phyloP scores from a whole-genome alignment of 2,888 invertebrate genomes.

The Ephialtes manifestator region DNA sequence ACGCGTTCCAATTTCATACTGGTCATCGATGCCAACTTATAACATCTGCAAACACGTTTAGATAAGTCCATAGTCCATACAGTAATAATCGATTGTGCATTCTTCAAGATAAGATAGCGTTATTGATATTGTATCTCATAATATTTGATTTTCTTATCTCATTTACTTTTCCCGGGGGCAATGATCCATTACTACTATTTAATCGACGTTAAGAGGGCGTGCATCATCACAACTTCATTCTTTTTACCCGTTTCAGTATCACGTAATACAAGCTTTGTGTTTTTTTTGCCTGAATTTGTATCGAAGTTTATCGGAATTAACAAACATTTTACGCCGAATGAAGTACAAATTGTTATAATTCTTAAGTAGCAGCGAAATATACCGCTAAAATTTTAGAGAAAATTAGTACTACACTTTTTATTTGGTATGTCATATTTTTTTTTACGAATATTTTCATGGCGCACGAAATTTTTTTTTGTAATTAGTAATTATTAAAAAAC shows the following conservation, averaged over 20 bases:
- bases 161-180: conserved; percentile 4
- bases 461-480: no score
- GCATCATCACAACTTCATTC: background rate
- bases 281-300: no score
- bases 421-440: no score
- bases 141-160: conserved; percentile 37
- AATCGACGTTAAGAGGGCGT: background rate
- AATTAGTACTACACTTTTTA: no score
- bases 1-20: conserved; percentile 5
- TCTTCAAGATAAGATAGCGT: conserved; percentile 4
- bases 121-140: conserved; percentile 16
- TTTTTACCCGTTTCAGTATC: background rate
- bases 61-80: conserved; percentile 13
- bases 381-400: no score
- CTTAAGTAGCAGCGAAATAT: no score
- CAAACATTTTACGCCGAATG: background rate
- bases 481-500: no score
- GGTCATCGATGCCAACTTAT: background rate
- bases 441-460: no score
- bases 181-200: background rate
- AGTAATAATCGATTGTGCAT: background rate
- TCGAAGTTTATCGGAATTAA: background rate
- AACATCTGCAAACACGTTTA: conserved; percentile 6
- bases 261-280: background rate
- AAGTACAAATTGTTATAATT: no score